Base-by-base conservation (phyloP, 2,797 vertebrate species). In the Eospalax fontanierii region DNA sequence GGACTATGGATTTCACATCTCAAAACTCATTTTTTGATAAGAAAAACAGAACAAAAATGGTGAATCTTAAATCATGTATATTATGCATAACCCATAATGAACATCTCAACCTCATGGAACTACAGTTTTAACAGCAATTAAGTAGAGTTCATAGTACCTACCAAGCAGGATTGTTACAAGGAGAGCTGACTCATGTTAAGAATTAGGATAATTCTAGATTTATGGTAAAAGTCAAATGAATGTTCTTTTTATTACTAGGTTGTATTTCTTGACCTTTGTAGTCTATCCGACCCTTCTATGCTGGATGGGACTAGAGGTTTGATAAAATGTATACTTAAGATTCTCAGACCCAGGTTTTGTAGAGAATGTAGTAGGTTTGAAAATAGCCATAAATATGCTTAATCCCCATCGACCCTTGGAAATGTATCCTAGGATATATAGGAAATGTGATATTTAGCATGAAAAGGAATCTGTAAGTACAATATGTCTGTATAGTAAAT, bases 401-500 rank as follows among this genome's bases (percentile, higher is more conserved):
- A 74, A 65, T 35, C 21, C 38, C 24, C 33, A 79, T 35, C 74
- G 68, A 90, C 6, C 46, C n/a, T 82, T 85, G 19, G 35, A 88
- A 65, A 66, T 86, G 57, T 78, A 35, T 94, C n/a, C n/a, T n/a
- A n/a, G n/a, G n/a, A n/a, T n/a, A n/a, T 50, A 43, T 88, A 76
- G 73, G 33, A 66, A 54, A 80, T 65, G 15, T 43, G 80, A 50
- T 81, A 94, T 90, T 86, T 90, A 88, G 38, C 22, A 19, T 71
- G 40, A 81, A 38, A 83, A 81, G 22, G 87, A 79, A 80, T 4
- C 38, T 68, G 0, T 89, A 73, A 38, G 33, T 35, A 63, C 12
- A 74, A 92, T 12, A 40, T 90, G 2, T 28, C 10, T 26, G 65
- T 43, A 22, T 54, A 88, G 10, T 30, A 71, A 54, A 54, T 87